Conservation (phyloP, 1,140 invertebrate genomes). For the Psix sp. region DNA sequence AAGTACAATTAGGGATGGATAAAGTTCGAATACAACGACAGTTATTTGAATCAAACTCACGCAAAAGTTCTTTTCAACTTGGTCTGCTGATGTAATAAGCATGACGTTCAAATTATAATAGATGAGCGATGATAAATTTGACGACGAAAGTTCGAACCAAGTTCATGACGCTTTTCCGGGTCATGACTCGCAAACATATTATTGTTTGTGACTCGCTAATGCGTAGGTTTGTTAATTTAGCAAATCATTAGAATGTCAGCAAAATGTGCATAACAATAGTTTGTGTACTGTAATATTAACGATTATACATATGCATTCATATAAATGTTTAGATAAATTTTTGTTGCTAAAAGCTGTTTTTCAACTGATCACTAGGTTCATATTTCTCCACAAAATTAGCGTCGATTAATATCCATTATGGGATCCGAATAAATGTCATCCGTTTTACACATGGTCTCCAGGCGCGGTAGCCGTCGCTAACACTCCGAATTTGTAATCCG, state of each 20-base stretch:
- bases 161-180: slow-evolving; percentile 25
- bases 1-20: slow-evolving; percentile 25
- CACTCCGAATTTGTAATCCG: slow-evolving; percentile 22
- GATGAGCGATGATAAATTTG: slow-evolving; percentile 39
- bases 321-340: not conserved
- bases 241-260: too few relatives aligned
- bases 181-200: slow-evolving; percentile 11
- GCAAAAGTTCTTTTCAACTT: slow-evolving; percentile 36
- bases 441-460: slow-evolving; percentile 5
- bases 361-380: too few relatives aligned
- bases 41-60: slow-evolving; percentile 40
- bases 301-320: too few relatives aligned
- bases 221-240: too few relatives aligned
- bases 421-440: slow-evolving; percentile 18
- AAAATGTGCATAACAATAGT: too few relatives aligned
- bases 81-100: slow-evolving; percentile 39
- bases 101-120: slow-evolving; percentile 47
- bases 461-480: slow-evolving; percentile 7
- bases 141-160: slow-evolving; percentile 26
- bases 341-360: slow-evolving; percentile 1
- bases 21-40: slow-evolving; percentile 39
- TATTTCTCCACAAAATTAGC: slow-evolving; percentile 15
- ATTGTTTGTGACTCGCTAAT: slow-evolving; percentile 5
- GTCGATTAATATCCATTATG: slow-evolving; percentile 34
- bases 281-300: too few relatives aligned